A percentile compares a stretch with the other conserved stretches of the same genome.
These are phyloP conservation scores for Euborellia annulipes DNA, from an alignment of 1,140 invertebrate genomes.

Conservation along the genomic window DNA sequence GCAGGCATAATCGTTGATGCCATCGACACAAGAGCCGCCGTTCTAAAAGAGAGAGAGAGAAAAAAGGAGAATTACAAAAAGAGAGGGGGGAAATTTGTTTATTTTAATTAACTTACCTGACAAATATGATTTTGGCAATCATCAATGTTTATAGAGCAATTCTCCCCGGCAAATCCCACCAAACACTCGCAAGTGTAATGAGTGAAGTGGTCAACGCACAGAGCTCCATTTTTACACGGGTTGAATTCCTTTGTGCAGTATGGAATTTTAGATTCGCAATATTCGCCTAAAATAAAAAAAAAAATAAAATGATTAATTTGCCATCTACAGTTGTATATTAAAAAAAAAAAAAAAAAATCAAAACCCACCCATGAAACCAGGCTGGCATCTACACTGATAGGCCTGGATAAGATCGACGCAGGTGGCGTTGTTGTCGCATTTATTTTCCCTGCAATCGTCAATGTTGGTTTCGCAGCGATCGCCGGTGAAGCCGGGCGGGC, in stretches of 20 bases:
- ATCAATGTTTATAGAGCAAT: slow-evolving; percentile 85
- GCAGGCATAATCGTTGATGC: slow-evolving; percentile 83
- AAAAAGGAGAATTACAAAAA: no score
- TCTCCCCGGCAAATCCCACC: slow-evolving; percentile 75
- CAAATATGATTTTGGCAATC: slow-evolving; percentile 86
- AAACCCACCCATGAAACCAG: slow-evolving; percentile 76
- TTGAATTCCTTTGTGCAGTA: slow-evolving; percentile 82
- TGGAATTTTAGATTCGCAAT: slow-evolving; percentile 82
- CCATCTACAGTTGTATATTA: no score
- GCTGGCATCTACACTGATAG: slow-evolving; percentile 68
- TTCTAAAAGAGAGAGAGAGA: slow-evolving; percentile 67
- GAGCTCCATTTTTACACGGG: slow-evolving; percentile 84
- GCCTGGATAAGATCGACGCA: slow-evolving; percentile 71
- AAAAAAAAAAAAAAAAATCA: no score
- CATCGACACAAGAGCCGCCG: slow-evolving; percentile 81
- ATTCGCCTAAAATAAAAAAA: slow-evolving; percentile 43
- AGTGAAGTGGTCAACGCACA: slow-evolving; percentile 72
- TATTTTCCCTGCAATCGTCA: slow-evolving; percentile 68
- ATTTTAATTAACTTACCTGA: slow-evolving; percentile 36
- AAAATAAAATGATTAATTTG: no score
- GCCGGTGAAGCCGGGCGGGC: slow-evolving; percentile 73
- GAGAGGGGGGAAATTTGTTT: no score
- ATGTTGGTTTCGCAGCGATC: slow-evolving; percentile 82
- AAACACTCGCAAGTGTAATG: slow-evolving; percentile 87
- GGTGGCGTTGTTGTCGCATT: slow-evolving; percentile 81